These are phyloP conservation scores for Hippoglossus hippoglossus DNA, from an alignment of 2,797 vertebrate genomes.

Conservation along the genomic window DNA sequence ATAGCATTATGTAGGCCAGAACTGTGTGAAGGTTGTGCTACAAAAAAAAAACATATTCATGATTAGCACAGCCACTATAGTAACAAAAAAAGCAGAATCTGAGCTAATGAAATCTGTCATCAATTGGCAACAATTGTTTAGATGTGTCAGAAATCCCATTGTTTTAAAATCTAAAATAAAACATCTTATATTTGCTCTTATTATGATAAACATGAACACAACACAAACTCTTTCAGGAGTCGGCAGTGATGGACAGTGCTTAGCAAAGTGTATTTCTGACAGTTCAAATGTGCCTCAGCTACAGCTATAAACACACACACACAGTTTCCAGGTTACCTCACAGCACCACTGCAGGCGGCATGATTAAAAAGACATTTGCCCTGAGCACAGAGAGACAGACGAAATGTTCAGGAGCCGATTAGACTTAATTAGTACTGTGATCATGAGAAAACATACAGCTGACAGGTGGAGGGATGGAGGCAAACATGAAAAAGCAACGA, in stretches of 20 bases:
- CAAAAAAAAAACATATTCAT: too few relatives aligned
- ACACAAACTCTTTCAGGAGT: too few relatives aligned
- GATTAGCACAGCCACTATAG: too few relatives aligned
- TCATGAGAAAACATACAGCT: conserved; percentile 25
- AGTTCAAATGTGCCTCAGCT: neutral
- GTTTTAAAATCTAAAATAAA: neutral
- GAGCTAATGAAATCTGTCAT: neutral
- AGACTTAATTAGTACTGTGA: conserved; percentile 9
- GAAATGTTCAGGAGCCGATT: conserved; percentile 10
- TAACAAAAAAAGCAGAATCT: too few relatives aligned
- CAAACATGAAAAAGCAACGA: conserved; percentile 20
- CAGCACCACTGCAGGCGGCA: neutral
- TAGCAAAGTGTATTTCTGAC: neutral
- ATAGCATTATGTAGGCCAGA: too few relatives aligned
- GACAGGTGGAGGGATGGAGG: conserved; percentile 2
- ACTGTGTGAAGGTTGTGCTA: too few relatives aligned
- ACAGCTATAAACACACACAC: neutral
- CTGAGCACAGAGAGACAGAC: neutral
- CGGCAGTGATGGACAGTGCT: neutral
- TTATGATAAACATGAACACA: too few relatives aligned
- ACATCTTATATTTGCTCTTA: too few relatives aligned
- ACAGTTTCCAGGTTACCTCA: neutral
- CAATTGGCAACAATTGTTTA: neutral
- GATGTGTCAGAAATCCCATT: neutral
- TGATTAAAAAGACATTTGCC: conserved; percentile 2